A percentile compares a stretch with the other conserved stretches of the same genome.
phyloP scores from a whole-genome alignment of 2,888 invertebrate species.

The Caenorhabditis auriculariae region DNA sequence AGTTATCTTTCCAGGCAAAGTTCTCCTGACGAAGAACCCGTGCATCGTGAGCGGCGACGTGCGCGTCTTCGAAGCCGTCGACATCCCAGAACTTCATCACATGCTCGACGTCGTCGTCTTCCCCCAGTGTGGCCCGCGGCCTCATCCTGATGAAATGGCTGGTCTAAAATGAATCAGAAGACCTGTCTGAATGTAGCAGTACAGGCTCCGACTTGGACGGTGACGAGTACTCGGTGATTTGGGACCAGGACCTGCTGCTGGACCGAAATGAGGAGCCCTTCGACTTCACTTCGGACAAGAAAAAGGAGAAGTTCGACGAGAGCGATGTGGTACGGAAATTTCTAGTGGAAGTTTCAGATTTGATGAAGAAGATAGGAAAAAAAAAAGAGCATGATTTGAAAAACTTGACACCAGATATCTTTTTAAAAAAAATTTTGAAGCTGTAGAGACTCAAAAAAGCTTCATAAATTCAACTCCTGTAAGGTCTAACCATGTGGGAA shows the following conservation, averaged over 20 bases:
- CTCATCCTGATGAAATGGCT: conserved; percentile 66
- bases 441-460: too few species aligned
- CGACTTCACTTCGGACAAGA: conserved; percentile 43
- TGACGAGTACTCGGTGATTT: conserved; percentile 65
- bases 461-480: too few species aligned
- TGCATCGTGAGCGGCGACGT: conserved; percentile 66
- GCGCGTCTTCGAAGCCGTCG: conserved; percentile 59
- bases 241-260: conserved; percentile 62
- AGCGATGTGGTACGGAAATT: conserved; percentile 22
- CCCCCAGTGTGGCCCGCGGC: conserved; percentile 64
- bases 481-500: too few species aligned
- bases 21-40: conserved; percentile 66
- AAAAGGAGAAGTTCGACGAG: conserved; percentile 21
- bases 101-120: conserved; percentile 65
- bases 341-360: too few species aligned
- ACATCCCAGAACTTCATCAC: conserved; percentile 52
- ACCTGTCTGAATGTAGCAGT: too few species aligned
- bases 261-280: conserved; percentile 57
- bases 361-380: too few species aligned
- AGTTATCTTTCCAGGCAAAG: conserved; percentile 49
- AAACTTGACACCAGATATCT: too few species aligned
- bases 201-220: conserved; percentile 65
- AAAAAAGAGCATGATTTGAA: too few species aligned
- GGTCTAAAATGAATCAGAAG: too few species aligned
- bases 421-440: too few species aligned